Evolutionary conservation across 1,140 invertebrate genomes (phyloP).

Genomic region (Drosophila albomicans): DNA sequence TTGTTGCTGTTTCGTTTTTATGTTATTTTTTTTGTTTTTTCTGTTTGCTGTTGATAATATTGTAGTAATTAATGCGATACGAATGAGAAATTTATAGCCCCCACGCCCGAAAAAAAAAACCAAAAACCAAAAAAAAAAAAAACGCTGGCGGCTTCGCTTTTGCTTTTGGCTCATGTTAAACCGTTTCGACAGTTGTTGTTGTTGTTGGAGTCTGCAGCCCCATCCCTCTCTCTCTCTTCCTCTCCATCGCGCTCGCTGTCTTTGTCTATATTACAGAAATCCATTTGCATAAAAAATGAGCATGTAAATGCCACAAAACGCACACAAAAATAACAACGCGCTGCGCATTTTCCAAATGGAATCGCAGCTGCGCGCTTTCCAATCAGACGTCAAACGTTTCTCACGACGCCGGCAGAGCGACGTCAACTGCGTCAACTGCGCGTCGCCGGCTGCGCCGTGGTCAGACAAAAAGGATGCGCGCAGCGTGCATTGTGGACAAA

Average conservation of each 20-base stretch:
- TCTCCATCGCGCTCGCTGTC: neutral
- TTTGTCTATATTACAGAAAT: conserved; percentile 16
- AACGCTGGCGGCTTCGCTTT: conserved; percentile 55
- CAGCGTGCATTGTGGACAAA: conserved; percentile 61
- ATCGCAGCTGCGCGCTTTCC: conserved; percentile 30
- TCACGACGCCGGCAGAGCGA: conserved; percentile 18
- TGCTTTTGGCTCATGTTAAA: conserved; percentile 7
- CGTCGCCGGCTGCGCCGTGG: conserved; percentile 26
- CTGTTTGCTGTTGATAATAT: conserved; percentile 70
- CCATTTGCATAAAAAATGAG: conserved; percentile 81
- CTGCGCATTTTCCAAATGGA: conserved; percentile 27
- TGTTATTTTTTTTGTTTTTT: conserved; percentile 31
- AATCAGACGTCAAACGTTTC: conserved; percentile 44
- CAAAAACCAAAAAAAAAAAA: conserved; percentile 18
- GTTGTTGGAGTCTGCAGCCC: conserved; percentile 27
- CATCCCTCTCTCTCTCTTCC: conserved; percentile 20
- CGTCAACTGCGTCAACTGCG: neutral
- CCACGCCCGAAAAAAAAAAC: conserved; percentile 64
- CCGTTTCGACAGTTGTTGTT: neutral
- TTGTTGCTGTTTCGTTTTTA: conserved; percentile 38
- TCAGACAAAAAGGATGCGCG: conserved; percentile 59
- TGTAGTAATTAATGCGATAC: conserved; percentile 83
- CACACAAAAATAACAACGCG: conserved; percentile 39
- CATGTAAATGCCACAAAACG: conserved; percentile 69
- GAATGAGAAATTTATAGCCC: conserved; percentile 81